A percentile compares a stretch with the other conserved stretches of the same genome.
Evolutionary conservation across 2,113 vertebrate genomes (phyloP).

Genomic region (Cranoglanis bouderius): DNA sequence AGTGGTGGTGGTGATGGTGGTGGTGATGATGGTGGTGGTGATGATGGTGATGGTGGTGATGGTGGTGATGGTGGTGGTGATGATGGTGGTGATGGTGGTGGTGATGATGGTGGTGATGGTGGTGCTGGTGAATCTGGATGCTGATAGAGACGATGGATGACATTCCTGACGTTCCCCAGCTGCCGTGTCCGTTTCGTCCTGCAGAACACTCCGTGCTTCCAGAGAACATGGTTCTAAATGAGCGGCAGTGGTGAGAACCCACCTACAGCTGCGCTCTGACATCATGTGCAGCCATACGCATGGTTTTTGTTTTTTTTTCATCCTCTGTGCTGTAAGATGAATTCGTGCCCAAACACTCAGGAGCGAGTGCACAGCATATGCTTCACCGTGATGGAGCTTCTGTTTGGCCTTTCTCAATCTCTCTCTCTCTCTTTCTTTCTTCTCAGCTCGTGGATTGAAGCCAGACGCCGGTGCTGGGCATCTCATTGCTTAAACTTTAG

Average conservation of each 20-base stretch:
- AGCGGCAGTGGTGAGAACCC: slow-evolving; percentile 22
- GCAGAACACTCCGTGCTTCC: slow-evolving; percentile 29
- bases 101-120: not conserved
- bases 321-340: slow-evolving; percentile 39
- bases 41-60: not conserved
- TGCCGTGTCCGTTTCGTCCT: not conserved
- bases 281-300: slow-evolving; percentile 41
- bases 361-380: slow-evolving; percentile 42
- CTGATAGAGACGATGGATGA: not conserved
- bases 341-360: slow-evolving; percentile 25
- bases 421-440: not conserved
- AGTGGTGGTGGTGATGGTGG: too few relatives aligned
- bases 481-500: slow-evolving; percentile 23
- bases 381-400: slow-evolving; percentile 53
- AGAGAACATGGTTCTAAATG: slow-evolving; percentile 34
- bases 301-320: slow-evolving; percentile 16
- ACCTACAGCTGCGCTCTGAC: slow-evolving; percentile 48
- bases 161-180: not conserved
- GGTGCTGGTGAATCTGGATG: not conserved
- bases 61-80: not conserved
- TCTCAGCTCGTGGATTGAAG: slow-evolving; percentile 35
- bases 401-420: slow-evolving; percentile 40
- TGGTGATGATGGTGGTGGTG: too few relatives aligned
- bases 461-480: slow-evolving; percentile 36
- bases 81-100: not conserved